Base-by-base conservation (phyloP, 2,113 vertebrate genomes). In the Dromaius novaehollandiae region DNA sequence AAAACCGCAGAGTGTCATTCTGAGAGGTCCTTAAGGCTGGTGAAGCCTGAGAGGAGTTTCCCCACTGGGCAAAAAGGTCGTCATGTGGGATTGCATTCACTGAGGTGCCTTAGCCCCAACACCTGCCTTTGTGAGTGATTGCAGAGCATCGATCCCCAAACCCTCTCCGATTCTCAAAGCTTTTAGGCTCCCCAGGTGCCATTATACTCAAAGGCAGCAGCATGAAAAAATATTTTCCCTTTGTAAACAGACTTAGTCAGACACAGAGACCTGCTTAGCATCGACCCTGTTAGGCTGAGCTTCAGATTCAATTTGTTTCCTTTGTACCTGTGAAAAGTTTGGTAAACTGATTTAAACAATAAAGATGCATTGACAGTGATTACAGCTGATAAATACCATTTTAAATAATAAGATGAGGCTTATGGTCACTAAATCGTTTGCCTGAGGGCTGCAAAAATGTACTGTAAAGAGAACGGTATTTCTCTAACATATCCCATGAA, bases 301-400 rank as follows among this genome's bases (percentile, higher is more conserved):
- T 91, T 90, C 89, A 84, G 79, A 90, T 92, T 93, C 74, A 86
- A 71, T 90, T 95, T 95, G 81, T 82, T 94, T 95, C 65, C 42
- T 51, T 91, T 20, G 2, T 78, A 91, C 48, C 38, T 80, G 10
- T 93, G 75, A 93, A 91, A 36, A 83, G 64, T 88, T 92, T 4
- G 4, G 46, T 50, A 81, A 90, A 95, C 90, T 70, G 82, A 90
- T 91, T 94, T 86, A 89, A 86, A 77, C 82, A 93, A 69, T 14
- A 17, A 90, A 94, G 93, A 81, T 66, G 9, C 93, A 95, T 93
- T 82, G 82, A 68, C 58, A 89, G 34, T 81, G 79, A 70, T 93
- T 93, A 60, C 46, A 66, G 55, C 24, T 83, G 79, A 91, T 82
- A 96, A 91, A 94, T 78, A 68, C 3, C 6, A 85, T 79, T 95